phyloP scores from a whole-genome alignment of 2,888 invertebrate genomes.

The Aspidapion aeneum region DNA sequence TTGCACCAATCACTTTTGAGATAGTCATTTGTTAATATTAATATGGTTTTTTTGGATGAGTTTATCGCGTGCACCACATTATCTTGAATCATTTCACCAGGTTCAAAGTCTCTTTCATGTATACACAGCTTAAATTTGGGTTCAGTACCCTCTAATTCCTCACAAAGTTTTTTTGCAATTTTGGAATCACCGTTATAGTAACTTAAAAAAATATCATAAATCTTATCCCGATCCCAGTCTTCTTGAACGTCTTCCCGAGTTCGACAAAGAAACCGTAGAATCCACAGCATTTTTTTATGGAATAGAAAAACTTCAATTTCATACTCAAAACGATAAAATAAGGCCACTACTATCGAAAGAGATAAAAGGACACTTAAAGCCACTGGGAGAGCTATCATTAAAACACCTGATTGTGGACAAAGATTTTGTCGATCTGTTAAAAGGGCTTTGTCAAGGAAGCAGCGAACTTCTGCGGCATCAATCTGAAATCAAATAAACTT shows the following conservation, averaged over 20 bases:
- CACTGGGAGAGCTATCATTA: conserved; percentile 27
- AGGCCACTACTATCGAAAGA: conserved; percentile 41
- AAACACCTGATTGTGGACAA: not conserved
- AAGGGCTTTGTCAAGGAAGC: not conserved
- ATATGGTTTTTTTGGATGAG: conserved; percentile 65
- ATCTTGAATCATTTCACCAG: conserved; percentile 69
- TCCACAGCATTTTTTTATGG: conserved; percentile 57
- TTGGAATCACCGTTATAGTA: conserved; percentile 75
- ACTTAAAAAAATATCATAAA: conserved; percentile 78
- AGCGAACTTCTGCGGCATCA: not conserved
- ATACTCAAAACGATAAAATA: conserved; percentile 54
- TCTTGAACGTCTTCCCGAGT: conserved; percentile 68
- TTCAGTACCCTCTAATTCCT: conserved; percentile 59
- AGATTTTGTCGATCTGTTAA: not conserved
- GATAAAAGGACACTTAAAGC: conserved; percentile 38
- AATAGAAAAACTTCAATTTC: conserved; percentile 66
- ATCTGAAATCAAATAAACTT: no score
- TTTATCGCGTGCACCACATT: conserved; percentile 70
- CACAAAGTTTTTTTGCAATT: conserved; percentile 63
- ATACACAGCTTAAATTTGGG: conserved; percentile 66
- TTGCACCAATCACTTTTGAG: conserved; percentile 72
- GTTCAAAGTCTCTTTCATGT: conserved; percentile 70
- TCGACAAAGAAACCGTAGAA: no score
- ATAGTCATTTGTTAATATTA: conserved; percentile 68
- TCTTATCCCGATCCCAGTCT: conserved; percentile 63